phyloP scores from a whole-genome alignment of 2,888 invertebrate species.

The Colletes collaris region DNA sequence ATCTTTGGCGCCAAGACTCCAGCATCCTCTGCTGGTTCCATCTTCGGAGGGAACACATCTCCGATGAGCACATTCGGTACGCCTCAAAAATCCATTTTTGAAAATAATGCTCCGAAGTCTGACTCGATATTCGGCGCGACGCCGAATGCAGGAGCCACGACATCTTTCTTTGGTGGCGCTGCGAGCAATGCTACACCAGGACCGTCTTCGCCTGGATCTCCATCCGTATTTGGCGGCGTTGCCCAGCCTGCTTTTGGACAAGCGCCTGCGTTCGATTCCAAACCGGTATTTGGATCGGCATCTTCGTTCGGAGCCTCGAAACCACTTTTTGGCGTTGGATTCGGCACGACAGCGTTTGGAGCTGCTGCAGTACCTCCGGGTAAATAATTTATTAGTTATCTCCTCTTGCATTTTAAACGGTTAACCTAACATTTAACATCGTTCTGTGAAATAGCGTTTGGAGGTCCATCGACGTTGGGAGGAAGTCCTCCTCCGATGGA shows the following conservation, averaged over 20 bases:
- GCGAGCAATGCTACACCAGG: slow-evolving; percentile 34
- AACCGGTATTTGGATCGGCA: slow-evolving; percentile 75
- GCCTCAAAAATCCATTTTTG: slow-evolving; percentile 56
- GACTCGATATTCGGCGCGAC: slow-evolving; percentile 52
- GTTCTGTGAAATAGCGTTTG: slow-evolving; percentile 71
- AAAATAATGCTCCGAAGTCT: slow-evolving; percentile 46
- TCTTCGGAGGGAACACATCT: slow-evolving; percentile 56
- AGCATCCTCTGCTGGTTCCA: slow-evolving; percentile 40
- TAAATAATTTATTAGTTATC: slow-evolving; percentile 45
- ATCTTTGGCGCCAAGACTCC: slow-evolving; percentile 56
- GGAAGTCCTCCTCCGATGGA: slow-evolving; percentile 69
- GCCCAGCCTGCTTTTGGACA: slow-evolving; percentile 74
- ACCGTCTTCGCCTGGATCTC: slow-evolving; percentile 11
- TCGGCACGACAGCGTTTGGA: slow-evolving; percentile 74
- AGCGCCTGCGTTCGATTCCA: slow-evolving; percentile 74
- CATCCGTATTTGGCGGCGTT: slow-evolving; percentile 58
- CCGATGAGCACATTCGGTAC: slow-evolving; percentile 41
- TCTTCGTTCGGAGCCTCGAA: slow-evolving; percentile 72
- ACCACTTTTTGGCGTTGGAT: slow-evolving; percentile 73
- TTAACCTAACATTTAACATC: not conserved
- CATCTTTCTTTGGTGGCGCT: slow-evolving; percentile 55
- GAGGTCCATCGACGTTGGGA: slow-evolving; percentile 73
- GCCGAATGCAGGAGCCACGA: slow-evolving; percentile 38
- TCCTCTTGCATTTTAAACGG: not conserved
- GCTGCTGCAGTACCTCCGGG: slow-evolving; percentile 63